Evolutionary conservation across 2,888 invertebrate species (phyloP), one percentile per base, ranked within the genome.

Genomic region (Xanthia icteritia): DNA sequence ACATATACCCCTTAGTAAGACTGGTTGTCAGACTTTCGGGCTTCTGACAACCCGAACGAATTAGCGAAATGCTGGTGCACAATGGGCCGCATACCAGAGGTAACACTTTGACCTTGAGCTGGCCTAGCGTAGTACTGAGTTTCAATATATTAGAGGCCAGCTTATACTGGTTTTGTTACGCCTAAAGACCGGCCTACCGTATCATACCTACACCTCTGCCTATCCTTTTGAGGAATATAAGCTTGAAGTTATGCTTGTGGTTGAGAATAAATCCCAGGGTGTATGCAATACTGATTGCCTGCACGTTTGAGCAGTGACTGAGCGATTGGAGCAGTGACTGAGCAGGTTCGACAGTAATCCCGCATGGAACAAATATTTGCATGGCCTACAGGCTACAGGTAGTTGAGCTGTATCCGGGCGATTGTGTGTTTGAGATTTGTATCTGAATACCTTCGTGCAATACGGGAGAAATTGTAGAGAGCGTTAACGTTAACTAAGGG

Each of bases 371-470:
- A 56, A 82, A 82, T 77, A 82, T 77, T 77, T 82, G 77, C 82
- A 75, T 63, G 2, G 82, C 76, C 75, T 39, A 56, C 54, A 31
- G 45, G 75, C 77, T 48, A 77, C 77, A 77, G 77, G 77, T 82
- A 42, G 77, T 73, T 42, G 48, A 11, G 2, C 23, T 27, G 51
- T 9, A 81, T 54, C 27, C 23, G 15, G 36, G 11, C 36, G 45
- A 67, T 23, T 67, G 42, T 78, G 27, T 15, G 54, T 61, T 54
- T 27, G 61, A 63, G 27, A 54, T 74, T 73, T 45, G 82, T 45
- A 45, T 74, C 27, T 23, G 45, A 48, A 63, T 45, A 36, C 27
- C 31, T 51, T 60, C 20, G 3, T 63, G 61, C 15, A 39, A 39
- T 48, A 39, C 11, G 36, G 6, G 54, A 39, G 5, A 27, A 3